Evolutionary conservation across 1,140 invertebrate species (phyloP).

Genomic region (Dolichoris vasculosae): DNA sequence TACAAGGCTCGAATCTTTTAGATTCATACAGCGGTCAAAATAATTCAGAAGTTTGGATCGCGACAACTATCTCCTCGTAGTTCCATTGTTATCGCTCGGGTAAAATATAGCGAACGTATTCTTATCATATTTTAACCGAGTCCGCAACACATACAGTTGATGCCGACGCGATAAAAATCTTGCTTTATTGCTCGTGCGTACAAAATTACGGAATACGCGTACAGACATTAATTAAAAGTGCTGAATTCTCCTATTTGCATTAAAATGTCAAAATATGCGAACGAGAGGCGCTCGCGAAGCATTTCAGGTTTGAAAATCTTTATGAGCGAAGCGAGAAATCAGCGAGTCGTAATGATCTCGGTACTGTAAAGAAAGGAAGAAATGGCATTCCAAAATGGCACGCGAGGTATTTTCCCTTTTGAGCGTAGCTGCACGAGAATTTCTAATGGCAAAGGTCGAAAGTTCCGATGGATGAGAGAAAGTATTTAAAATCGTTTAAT

Average conservation of each 20-base stretch:
- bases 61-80: neutral
- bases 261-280: conserved; percentile 26
- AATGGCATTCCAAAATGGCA: neutral
- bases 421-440: neutral
- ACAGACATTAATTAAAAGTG: neutral
- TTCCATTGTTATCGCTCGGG: neutral
- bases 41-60: neutral
- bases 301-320: neutral
- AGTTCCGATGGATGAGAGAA: conserved; percentile 15
- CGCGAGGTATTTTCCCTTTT: conserved; percentile 24
- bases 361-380: neutral
- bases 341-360: neutral
- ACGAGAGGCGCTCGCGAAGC: neutral
- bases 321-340: conserved; percentile 21
- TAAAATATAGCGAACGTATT: neutral
- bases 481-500: conserved; percentile 29
- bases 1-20: neutral
- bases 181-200: neutral
- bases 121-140: neutral
- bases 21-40: neutral
- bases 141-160: neutral
- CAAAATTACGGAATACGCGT: neutral
- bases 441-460: conserved; percentile 41
- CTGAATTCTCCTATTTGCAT: neutral
- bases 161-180: neutral